A percentile compares a stretch with the other conserved stretches of the same genome.
These are phyloP conservation scores for Neuroterus valhalla DNA, from an alignment of 1,140 invertebrate genomes.

Conservation along the genomic window DNA sequence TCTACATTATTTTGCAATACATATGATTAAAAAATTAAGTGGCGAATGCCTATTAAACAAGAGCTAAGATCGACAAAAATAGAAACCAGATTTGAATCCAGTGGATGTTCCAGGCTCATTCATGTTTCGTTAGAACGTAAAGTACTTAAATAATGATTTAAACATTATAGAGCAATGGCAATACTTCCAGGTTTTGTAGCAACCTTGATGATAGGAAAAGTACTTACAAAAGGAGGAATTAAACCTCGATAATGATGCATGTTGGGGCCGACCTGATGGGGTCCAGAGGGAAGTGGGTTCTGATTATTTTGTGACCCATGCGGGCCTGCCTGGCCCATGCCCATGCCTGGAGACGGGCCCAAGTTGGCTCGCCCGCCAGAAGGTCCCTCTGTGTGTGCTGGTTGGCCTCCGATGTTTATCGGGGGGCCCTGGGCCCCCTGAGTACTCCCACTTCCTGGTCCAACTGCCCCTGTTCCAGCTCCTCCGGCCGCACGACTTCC, in stretches of 20 bases:
- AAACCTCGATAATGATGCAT: slow-evolving; percentile 81
- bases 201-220: slow-evolving; percentile 38
- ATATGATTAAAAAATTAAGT: no score
- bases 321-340: slow-evolving; percentile 80
- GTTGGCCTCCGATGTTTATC: slow-evolving; percentile 56
- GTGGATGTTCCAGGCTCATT: no score
- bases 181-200: no score
- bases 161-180: no score
- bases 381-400: slow-evolving; percentile 64
- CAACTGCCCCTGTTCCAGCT: slow-evolving; percentile 71
- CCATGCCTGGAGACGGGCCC: slow-evolving; percentile 74
- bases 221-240: slow-evolving; percentile 84
- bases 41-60: no score
- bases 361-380: slow-evolving; percentile 74
- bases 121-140: no score
- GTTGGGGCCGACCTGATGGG: slow-evolving; percentile 70
- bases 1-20: no score
- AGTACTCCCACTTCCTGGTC: slow-evolving; percentile 74
- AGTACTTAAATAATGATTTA: no score
- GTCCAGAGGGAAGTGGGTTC: slow-evolving; percentile 66
- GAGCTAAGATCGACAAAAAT: no score
- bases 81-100: no score
- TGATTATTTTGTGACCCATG: slow-evolving; percentile 76
- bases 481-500: slow-evolving; percentile 78
- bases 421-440: slow-evolving; percentile 78